Evolutionary conservation across 2,888 invertebrate genomes (phyloP).

Genomic region (Caenorhabditis doughertyi): DNA sequence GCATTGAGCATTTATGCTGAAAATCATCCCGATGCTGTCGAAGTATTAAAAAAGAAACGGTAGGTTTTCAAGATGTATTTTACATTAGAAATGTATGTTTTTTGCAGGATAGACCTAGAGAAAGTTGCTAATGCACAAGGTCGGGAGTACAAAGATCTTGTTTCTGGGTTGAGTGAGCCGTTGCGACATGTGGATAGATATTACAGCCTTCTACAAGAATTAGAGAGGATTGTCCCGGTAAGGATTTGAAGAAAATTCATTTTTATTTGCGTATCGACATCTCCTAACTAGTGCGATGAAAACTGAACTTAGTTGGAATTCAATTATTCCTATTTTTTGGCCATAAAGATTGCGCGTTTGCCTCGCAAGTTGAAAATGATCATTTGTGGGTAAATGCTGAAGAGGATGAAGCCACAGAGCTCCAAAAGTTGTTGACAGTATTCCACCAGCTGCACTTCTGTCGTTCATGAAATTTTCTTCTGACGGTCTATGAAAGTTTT

Average conservation of each 20-base stretch:
- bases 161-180: slow-evolving; percentile 94
- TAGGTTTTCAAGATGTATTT: slow-evolving; percentile 83
- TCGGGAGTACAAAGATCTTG: slow-evolving; percentile 87
- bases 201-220: slow-evolving; percentile 90
- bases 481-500: too few species aligned
- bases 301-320: too few species aligned
- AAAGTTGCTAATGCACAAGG: slow-evolving; percentile 33
- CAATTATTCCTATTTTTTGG: too few species aligned
- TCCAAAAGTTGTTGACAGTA: too few species aligned
- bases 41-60: slow-evolving; percentile 94
- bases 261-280: too few species aligned
- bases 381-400: too few species aligned
- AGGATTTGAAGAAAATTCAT: slow-evolving; percentile 5
- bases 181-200: slow-evolving; percentile 96
- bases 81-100: not conserved
- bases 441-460: too few species aligned
- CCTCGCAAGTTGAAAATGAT: too few species aligned
- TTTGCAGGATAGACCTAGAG: slow-evolving; percentile 53
- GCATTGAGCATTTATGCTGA: slow-evolving; percentile 93
- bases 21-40: slow-evolving; percentile 95
- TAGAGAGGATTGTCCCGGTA: slow-evolving; percentile 93
- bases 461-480: too few species aligned
- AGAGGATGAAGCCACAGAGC: too few species aligned
- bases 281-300: too few species aligned
- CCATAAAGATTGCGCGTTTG: too few species aligned